Percentiles rank a stretch among this genome's conserved stretches.
Evolutionary conservation across 2,888 invertebrate genomes (phyloP).

Genomic region (Drosophila differens): DNA sequence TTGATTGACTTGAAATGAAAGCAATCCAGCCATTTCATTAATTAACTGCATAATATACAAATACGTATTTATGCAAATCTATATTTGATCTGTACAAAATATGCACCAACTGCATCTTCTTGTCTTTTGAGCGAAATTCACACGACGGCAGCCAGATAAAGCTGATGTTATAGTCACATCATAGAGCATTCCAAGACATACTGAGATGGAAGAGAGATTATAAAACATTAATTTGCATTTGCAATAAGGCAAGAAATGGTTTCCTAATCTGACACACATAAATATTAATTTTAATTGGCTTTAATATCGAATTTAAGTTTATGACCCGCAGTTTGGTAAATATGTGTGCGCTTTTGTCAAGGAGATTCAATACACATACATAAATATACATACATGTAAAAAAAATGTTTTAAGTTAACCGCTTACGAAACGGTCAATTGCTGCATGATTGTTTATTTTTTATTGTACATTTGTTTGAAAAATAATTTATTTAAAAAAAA

Average conservation of each 20-base stretch:
- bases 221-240: slow-evolving; percentile 62
- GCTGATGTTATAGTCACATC: slow-evolving; percentile 3
- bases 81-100: not conserved
- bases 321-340: slow-evolving; percentile 30
- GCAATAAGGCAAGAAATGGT: slow-evolving; percentile 24
- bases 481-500: slow-evolving; percentile 38
- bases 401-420: slow-evolving; percentile 33
- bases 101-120: slow-evolving; percentile 19
- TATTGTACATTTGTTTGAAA: slow-evolving; percentile 63
- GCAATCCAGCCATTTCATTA: slow-evolving; percentile 44
- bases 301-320: not conserved
- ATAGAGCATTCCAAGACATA: not conserved
- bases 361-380: too few relatives aligned
- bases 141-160: slow-evolving; percentile 23
- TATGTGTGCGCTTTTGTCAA: not conserved
- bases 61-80: not conserved
- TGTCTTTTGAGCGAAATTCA: slow-evolving; percentile 13
- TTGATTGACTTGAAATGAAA: slow-evolving; percentile 6
- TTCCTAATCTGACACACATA: slow-evolving; percentile 12
- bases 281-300: slow-evolving; percentile 2
- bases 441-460: slow-evolving; percentile 55
- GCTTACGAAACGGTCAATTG: slow-evolving; percentile 62
- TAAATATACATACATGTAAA: not conserved
- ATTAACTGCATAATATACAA: slow-evolving; percentile 19
- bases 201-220: not conserved